Evolutionary conservation across 1,140 invertebrate species (phyloP).

Genomic region (Trachelipus rathkii): DNA sequence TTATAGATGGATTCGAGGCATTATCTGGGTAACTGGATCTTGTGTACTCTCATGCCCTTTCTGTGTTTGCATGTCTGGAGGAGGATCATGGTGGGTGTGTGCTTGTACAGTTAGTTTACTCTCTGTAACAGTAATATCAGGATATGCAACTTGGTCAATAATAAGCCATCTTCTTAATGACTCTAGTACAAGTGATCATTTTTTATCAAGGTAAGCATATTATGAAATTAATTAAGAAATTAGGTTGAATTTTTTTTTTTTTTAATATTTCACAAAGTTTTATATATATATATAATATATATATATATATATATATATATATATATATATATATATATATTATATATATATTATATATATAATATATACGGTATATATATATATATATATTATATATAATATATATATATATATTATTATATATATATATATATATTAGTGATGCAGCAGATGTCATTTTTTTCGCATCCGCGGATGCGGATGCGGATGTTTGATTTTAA

Average conservation of each 20-base stretch:
- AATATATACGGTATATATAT: no score
- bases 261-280: no score
- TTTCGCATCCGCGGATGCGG: no score
- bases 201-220: not conserved
- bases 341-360: no score
- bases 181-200: not conserved
- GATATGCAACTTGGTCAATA: constrained; percentile 4
- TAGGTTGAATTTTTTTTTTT: no score
- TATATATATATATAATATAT: no score
- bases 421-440: not conserved
- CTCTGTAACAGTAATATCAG: not conserved
- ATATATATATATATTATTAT: constrained; percentile 15
- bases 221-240: no score
- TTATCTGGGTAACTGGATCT: not conserved
- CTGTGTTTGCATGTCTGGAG: constrained; percentile 3
- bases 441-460: no score
- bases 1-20: constrained; percentile 4
- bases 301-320: no score
- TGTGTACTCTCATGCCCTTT: not conserved
- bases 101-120: constrained; percentile 6
- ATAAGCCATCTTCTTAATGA: not conserved
- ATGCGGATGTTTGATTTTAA: no score
- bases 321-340: no score
- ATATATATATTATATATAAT: constrained; percentile 2
- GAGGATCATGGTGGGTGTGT: constrained; percentile 20